A percentile compares a stretch with the other conserved stretches of the same genome.
phyloP scores from a whole-genome alignment of 2,888 invertebrate species.

The Athalia circularis region DNA sequence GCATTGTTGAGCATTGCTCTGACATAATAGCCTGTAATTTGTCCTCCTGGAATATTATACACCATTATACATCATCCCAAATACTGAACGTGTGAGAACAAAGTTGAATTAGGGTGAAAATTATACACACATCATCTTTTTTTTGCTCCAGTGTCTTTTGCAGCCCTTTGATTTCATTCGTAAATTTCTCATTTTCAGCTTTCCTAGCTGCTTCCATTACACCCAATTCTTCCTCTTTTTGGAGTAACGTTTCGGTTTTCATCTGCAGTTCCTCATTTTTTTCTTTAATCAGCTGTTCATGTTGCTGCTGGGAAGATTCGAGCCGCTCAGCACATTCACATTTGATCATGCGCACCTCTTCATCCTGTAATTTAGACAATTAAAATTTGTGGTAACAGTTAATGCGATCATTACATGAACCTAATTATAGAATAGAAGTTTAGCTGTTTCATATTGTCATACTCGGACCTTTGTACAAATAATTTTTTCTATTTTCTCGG shows the following conservation, averaged over 20 bases:
- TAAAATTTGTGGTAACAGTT: background rate
- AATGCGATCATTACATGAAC: no score
- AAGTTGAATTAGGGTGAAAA: conserved; percentile 19
- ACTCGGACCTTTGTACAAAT: conserved; percentile 58
- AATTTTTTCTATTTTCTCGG: conserved; percentile 59
- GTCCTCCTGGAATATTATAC: conserved; percentile 57
- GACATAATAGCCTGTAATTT: conserved; percentile 61
- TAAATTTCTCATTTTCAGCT: conserved; percentile 58
- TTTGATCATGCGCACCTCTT: conserved; percentile 53
- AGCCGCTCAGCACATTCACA: conserved; percentile 57
- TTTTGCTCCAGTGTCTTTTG: conserved; percentile 62
- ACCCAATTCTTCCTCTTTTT: conserved; percentile 57
- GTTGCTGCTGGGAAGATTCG: conserved; percentile 53
- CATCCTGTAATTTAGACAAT: conserved; percentile 51
- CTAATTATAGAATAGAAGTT: background rate
- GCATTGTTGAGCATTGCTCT: conserved; percentile 63
- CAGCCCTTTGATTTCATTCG: conserved; percentile 58
- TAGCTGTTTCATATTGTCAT: no score
- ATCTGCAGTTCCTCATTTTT: conserved; percentile 58
- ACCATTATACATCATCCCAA: conserved; percentile 4
- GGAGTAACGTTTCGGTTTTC: conserved; percentile 57
- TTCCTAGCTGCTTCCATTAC: conserved; percentile 51
- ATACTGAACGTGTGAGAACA: background rate
- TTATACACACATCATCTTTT: conserved; percentile 60
- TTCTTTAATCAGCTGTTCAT: conserved; percentile 57